phyloP scores from a whole-genome alignment of 2,888 invertebrate genomes.

The Coenonympha glycerion region DNA sequence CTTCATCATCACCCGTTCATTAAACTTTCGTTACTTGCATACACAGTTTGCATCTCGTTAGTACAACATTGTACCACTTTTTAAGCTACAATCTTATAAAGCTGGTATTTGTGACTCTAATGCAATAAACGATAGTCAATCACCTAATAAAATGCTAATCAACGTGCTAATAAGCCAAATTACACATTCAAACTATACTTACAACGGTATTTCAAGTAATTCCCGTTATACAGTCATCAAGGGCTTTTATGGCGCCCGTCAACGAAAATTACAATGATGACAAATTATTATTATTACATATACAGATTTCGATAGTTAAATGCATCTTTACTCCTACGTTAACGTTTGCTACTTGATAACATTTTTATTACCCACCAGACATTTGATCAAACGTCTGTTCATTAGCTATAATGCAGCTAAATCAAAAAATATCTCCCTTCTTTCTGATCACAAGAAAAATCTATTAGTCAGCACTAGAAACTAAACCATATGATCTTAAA shows the following conservation, averaged over 20 bases:
- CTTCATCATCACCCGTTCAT: too few relatives aligned
- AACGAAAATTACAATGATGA: neutral
- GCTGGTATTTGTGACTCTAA: neutral
- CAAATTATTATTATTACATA: constrained; percentile 4
- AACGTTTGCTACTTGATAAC: neutral
- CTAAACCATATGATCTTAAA: too few relatives aligned
- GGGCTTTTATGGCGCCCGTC: neutral
- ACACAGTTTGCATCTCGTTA: too few relatives aligned
- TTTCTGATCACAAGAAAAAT: too few relatives aligned
- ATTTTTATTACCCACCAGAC: neutral
- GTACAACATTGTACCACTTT: neutral
- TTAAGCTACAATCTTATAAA: neutral
- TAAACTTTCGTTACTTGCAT: too few relatives aligned
- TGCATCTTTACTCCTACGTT: neutral
- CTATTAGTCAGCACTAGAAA: too few relatives aligned
- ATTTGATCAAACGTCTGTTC: neutral
- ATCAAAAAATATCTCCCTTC: too few relatives aligned
- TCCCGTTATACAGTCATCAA: constrained; percentile 4
- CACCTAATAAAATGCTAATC: constrained; percentile 16
- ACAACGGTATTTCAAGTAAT: neutral
- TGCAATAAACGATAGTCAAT: constrained; percentile 7
- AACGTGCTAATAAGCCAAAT: constrained; percentile 8
- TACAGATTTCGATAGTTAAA: neutral
- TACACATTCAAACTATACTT: constrained; percentile 9
- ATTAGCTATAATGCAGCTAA: too few relatives aligned